Base-by-base conservation (phyloP, 2,113 vertebrate genomes). In the Limanda limanda region DNA sequence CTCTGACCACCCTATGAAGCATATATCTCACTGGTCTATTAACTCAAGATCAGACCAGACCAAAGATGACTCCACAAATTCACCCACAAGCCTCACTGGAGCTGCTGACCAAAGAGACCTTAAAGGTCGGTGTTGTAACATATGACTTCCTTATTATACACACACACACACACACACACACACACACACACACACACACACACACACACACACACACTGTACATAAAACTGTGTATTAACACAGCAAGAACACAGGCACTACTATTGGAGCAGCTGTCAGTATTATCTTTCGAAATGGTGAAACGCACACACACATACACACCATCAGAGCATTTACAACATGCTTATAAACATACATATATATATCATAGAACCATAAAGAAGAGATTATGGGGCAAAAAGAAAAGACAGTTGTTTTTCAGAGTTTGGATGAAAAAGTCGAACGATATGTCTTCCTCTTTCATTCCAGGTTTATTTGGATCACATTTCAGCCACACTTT, bases 391-490 rank as follows among this genome's bases (percentile, higher is more conserved):
- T 40, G 24, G 74, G 54, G n/a, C 24, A 63, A 23, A 61, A 59
- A 18, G 59, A 60, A 35, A 61, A 48, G 14, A 48, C 14, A 48
- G 45, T 18, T 48, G 40, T 48, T 17, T 18, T 48, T 65, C 20
- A 4, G 52, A 42, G 40, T 42, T 54, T 21, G n/a, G 21, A 37
- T 66, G 55, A 47, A 80, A 79, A 79, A 55, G 78, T 57, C 48
- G 47, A 24, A 52, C 76, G 64, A 68, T 12, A 37, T 42, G 62
- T 62, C 58, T 47, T 76, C 47, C 72, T 75, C 70, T 82, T 79
- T 79, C 57, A 61, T 64, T 27, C 27, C 23, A 51, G 15, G 35
- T 68, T 65, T 27, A 68, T 71, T 71, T 68, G 66, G 45, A 48
- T 87, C 31, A 63, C 31, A 57, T 72, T 81, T 74, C 31, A 65